Percentiles rank a stretch among this genome's conserved stretches.
phyloP scores from a whole-genome alignment of 2,888 invertebrate species.

The Parasteatoda lunata region DNA sequence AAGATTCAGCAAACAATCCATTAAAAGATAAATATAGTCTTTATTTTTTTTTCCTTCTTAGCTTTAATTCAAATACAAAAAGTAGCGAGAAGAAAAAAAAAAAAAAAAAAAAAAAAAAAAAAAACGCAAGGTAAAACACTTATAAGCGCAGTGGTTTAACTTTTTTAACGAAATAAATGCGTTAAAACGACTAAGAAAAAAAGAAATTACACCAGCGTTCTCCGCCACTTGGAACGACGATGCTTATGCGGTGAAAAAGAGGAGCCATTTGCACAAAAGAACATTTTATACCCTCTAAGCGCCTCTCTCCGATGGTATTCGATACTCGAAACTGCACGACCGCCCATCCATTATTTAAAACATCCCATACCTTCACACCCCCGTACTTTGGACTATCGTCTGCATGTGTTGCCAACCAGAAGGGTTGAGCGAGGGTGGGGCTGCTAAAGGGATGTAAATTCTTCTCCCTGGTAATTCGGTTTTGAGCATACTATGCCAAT shows the following conservation, averaged over 20 bases:
- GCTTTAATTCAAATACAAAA: background rate
- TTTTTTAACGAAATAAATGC: slow-evolving; percentile 46
- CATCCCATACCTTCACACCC: slow-evolving; percentile 10
- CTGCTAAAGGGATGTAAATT: slow-evolving; percentile 50
- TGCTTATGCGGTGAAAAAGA: slow-evolving; percentile 33
- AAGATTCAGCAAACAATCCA: background rate
- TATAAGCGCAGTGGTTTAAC: slow-evolving; percentile 1
- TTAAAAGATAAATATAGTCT: slow-evolving; percentile 30
- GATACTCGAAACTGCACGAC: slow-evolving; percentile 39
- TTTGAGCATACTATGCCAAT: slow-evolving; percentile 31
- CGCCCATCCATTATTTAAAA: slow-evolving; percentile 52
- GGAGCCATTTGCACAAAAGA: slow-evolving; percentile 47
- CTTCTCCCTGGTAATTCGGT: slow-evolving; percentile 48
- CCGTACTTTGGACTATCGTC: slow-evolving; percentile 28
- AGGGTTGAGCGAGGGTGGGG: background rate
- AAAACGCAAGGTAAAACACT: background rate
- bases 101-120: slow-evolving; percentile 15
- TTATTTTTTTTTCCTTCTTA: background rate
- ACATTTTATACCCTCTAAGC: slow-evolving; percentile 43
- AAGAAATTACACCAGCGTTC: slow-evolving; percentile 1
- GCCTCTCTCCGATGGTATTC: slow-evolving; percentile 33
- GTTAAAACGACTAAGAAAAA: slow-evolving; percentile 33
- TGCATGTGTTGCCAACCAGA: slow-evolving; percentile 1
- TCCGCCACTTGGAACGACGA: background rate
- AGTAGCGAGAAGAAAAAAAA: background rate